These are phyloP conservation scores for Coendou prehensilis DNA, from an alignment of 2,797 vertebrate genomes.

Conservation along the genomic window DNA sequence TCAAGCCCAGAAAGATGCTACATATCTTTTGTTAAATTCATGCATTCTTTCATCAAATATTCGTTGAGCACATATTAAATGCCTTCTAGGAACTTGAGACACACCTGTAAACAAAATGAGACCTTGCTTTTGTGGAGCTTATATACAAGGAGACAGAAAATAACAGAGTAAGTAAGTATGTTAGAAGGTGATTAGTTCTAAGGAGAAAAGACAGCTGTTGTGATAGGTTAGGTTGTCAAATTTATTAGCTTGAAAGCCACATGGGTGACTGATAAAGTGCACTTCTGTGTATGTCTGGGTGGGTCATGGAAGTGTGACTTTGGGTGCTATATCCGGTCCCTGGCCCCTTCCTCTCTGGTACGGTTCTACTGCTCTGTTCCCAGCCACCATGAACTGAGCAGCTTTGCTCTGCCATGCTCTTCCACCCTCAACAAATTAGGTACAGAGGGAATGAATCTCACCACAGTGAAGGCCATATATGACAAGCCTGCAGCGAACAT, in stretches of 20 bases:
- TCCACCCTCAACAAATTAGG: background rate
- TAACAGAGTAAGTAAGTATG: background rate
- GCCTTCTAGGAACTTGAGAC: background rate
- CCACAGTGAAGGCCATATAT: background rate
- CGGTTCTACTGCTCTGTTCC: background rate
- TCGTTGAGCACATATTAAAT: background rate
- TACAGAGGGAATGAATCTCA: background rate
- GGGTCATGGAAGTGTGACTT: background rate
- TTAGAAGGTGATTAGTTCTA: background rate
- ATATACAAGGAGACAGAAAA: background rate
- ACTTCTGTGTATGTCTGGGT: background rate
- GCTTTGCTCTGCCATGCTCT: background rate
- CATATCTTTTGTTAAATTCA: background rate
- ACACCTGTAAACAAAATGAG: background rate
- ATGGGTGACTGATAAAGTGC: background rate
- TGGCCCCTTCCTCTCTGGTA: background rate
- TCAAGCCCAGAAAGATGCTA: background rate
- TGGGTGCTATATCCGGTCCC: background rate
- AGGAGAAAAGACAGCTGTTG: background rate
- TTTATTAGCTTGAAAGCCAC: background rate
- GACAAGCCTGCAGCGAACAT: background rate
- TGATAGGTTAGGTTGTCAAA: background rate
- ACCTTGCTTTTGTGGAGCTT: background rate
- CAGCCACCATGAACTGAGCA: background rate
- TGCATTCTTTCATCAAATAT: background rate